Evolutionary conservation across 2,797 vertebrate species (phyloP).

Genomic region (Brachyalestes nurse): DNA sequence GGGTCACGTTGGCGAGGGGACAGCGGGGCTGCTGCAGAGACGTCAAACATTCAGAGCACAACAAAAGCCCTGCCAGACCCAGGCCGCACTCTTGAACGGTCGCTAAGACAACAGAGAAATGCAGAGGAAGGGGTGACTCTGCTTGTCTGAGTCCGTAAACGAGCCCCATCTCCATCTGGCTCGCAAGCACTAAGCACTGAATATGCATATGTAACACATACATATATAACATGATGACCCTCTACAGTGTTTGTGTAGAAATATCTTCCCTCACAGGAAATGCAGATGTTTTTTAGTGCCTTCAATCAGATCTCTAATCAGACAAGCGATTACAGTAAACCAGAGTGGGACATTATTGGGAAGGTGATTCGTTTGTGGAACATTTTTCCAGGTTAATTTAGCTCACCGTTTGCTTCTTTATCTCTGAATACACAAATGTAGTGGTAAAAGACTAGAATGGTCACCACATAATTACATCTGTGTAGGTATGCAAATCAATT

Average conservation of each 20-base stretch:
- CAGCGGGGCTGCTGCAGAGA: conserved; percentile 11
- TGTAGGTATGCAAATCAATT: conserved; percentile 10
- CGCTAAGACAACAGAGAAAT: conserved; percentile 42
- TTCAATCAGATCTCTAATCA: no score
- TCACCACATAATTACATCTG: neutral
- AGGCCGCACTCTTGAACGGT: conserved; percentile 16
- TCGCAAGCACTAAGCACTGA: neutral
- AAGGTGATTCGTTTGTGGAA: neutral
- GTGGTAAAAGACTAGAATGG: neutral
- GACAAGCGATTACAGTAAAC: neutral
- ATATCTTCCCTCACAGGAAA: no score
- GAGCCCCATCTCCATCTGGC: neutral
- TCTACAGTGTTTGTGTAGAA: no score
- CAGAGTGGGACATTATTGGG: neutral
- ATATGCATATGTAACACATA: no score
- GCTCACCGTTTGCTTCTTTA: neutral
- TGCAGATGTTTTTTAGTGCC: no score
- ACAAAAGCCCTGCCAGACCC: conserved; percentile 19
- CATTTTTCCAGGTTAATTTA: neutral
- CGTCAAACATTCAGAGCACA: conserved; percentile 12
- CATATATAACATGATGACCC: no score
- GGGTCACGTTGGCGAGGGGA: neutral
- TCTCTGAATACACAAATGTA: neutral
- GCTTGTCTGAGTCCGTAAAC: conserved; percentile 23
- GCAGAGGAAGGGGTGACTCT: conserved; percentile 32